These are phyloP conservation scores for Plagiodera versicolora DNA, from an alignment of 2,888 invertebrate species.

Conservation along the genomic window DNA sequence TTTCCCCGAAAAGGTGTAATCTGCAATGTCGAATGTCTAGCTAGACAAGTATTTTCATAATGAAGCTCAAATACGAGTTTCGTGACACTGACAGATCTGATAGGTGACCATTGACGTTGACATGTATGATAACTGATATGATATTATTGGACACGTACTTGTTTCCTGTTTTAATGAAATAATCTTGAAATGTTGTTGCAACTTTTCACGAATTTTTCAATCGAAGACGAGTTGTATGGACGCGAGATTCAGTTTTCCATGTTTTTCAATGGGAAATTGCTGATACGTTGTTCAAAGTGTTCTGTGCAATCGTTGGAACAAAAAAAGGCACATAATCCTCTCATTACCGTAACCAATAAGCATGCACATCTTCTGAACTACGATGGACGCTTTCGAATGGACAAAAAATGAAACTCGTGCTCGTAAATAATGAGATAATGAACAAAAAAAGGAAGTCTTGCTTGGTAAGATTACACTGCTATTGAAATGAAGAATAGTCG, in stretches of 20 bases:
- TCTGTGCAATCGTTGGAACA: background rate
- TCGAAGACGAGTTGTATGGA: background rate
- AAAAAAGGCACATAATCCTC: conserved; percentile 5
- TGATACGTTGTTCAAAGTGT: background rate
- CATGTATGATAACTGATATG: too few relatives aligned
- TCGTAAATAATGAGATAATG: conserved; percentile 11
- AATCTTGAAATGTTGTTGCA: too few relatives aligned
- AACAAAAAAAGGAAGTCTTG: too few relatives aligned
- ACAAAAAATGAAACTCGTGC: conserved; percentile 12
- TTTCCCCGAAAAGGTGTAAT: background rate
- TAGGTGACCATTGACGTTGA: too few relatives aligned
- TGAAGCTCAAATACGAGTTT: too few relatives aligned
- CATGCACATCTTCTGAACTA: background rate
- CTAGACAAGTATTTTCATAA: background rate
- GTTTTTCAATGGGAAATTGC: background rate
- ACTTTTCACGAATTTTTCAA: background rate
- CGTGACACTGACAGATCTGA: too few relatives aligned
- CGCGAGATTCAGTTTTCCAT: background rate
- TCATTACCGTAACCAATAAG: conserved; percentile 6
- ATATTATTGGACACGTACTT: too few relatives aligned
- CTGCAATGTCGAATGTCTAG: background rate
- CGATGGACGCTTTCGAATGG: conserved; percentile 6
- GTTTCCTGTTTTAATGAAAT: too few relatives aligned
- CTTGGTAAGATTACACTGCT: too few relatives aligned
- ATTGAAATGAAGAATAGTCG: too few relatives aligned